These are phyloP conservation scores for Pollimyrus isidori DNA, from an alignment of 2,113 vertebrate species.

Conservation along the genomic window DNA sequence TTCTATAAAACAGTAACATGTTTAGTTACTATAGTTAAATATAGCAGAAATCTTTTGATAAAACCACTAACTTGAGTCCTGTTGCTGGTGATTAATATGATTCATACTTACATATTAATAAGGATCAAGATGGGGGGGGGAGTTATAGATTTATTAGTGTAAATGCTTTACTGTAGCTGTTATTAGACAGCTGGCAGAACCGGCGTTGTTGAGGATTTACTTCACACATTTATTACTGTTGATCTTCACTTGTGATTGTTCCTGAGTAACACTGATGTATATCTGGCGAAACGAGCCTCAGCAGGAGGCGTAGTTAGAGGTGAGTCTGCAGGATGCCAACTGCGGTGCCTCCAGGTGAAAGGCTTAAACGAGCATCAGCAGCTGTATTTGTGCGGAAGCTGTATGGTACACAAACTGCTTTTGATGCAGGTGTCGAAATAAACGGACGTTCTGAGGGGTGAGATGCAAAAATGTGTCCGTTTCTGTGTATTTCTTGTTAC, in stretches of 20 bases:
- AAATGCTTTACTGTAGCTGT: background rate
- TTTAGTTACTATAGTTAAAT: background rate
- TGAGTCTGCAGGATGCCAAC: background rate
- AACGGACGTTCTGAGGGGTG: background rate
- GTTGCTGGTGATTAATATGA: background rate
- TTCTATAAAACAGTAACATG: background rate
- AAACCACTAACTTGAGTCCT: background rate
- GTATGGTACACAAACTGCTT: background rate
- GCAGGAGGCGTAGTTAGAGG: background rate
- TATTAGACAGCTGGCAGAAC: background rate
- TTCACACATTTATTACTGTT: background rate
- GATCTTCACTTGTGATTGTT: background rate
- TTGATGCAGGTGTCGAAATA: background rate
- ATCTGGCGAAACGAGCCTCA: background rate
- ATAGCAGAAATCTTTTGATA: background rate
- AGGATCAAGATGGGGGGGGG: background rate
- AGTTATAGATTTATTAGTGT: background rate
- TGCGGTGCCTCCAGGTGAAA: background rate
- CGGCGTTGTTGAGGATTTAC: background rate
- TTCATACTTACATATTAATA: background rate
- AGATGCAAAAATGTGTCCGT: background rate
- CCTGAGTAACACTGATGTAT: background rate
- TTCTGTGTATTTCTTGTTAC: background rate
- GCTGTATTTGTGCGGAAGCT: background rate
- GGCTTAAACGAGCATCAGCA: background rate